phyloP scores from a whole-genome alignment of 1,140 invertebrate genomes.

The Drosophila pruinosa region DNA sequence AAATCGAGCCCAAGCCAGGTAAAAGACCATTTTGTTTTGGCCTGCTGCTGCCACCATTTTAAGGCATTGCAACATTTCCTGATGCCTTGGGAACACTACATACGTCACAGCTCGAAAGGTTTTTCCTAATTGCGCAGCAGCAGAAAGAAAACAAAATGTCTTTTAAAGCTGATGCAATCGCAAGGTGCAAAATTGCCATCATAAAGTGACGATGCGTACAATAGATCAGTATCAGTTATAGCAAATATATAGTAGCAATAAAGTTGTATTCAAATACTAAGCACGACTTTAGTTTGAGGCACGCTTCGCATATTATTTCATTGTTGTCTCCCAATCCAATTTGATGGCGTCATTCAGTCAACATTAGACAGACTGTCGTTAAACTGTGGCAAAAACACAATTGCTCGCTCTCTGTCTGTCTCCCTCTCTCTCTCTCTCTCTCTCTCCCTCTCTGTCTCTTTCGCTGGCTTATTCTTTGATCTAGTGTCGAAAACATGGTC shows the following conservation, averaged over 20 bases:
- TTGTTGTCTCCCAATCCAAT: slow-evolving; percentile 10
- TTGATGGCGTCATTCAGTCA: slow-evolving; percentile 16
- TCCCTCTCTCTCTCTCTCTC: background rate
- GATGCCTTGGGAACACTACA: background rate
- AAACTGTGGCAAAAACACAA: background rate
- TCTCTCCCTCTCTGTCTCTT: background rate
- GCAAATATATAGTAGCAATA: background rate
- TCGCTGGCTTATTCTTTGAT: background rate
- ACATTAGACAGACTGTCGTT: slow-evolving; percentile 25
- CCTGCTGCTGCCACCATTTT: background rate
- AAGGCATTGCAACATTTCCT: slow-evolving; percentile 6
- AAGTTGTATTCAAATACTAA: background rate
- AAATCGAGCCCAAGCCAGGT: background rate
- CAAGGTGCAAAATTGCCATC: slow-evolving; percentile 27
- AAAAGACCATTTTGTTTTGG: background rate
- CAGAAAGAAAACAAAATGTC: background rate
- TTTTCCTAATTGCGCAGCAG: slow-evolving; percentile 64
- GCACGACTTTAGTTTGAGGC: background rate
- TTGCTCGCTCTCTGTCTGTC: background rate
- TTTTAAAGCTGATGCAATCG: slow-evolving; percentile 62
- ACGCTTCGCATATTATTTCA: background rate
- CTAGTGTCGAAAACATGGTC: background rate
- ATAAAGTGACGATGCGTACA: too few relatives aligned
- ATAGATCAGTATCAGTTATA: slow-evolving; percentile 1
- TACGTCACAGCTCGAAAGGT: slow-evolving; percentile 36